A percentile compares a stretch with the other conserved stretches of the same genome.
phyloP scores from a whole-genome alignment of 2,888 invertebrate genomes.

The Pterobdella sp. region DNA sequence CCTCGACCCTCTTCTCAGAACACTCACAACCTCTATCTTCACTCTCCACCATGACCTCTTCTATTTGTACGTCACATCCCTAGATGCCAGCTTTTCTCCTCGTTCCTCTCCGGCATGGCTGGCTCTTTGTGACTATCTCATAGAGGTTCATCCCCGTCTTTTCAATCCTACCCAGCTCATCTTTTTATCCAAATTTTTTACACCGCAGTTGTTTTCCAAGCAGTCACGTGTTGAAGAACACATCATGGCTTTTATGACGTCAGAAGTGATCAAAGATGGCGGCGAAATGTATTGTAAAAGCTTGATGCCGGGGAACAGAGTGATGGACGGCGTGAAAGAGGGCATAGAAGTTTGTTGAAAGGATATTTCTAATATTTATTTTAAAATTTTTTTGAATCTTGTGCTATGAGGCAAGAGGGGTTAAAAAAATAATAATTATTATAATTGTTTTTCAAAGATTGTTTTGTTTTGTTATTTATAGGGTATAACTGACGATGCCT shows the following conservation, averaged over 20 bases:
- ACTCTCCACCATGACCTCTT: background rate
- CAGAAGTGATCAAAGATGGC: background rate
- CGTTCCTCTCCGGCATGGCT: constrained; percentile 14
- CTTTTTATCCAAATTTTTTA: background rate
- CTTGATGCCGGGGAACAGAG: background rate
- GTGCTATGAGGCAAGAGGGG: no score
- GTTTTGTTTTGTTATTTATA: no score
- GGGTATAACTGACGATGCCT: no score
- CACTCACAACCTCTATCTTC: constrained; percentile 21
- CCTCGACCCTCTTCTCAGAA: constrained; percentile 2
- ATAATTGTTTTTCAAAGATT: no score
- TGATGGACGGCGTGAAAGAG: background rate
- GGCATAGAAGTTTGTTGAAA: background rate
- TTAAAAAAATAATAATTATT: no score
- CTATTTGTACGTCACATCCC: constrained; percentile 2
- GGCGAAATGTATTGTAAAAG: background rate
- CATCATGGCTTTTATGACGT: background rate
- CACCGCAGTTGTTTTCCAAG: background rate
- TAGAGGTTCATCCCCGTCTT: background rate
- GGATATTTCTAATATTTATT: no score
- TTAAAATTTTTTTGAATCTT: no score
- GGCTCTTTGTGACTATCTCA: constrained; percentile 1
- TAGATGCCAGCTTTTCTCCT: constrained; percentile 3
- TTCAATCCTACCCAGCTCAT: background rate
- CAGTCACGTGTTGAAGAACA: background rate